Evolutionary conservation across 1,140 invertebrate genomes (phyloP).

Genomic region (Panagrolaimus sp.): DNA sequence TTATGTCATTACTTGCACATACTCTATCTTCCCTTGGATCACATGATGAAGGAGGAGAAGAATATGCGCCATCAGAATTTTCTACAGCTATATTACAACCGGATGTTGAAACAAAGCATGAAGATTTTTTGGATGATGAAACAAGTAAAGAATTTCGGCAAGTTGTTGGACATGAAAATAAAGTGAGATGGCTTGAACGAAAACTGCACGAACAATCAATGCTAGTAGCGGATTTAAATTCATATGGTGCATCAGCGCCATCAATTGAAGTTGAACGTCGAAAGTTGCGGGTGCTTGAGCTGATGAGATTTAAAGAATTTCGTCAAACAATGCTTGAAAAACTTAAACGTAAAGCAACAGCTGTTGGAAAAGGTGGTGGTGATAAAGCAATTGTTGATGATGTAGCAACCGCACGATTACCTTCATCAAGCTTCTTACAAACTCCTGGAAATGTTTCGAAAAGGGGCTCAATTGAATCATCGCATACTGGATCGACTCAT

Average conservation of each 20-base stretch:
- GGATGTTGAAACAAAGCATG: constrained; percentile 12
- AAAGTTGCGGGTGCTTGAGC: constrained; percentile 48
- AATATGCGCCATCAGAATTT: constrained; percentile 59
- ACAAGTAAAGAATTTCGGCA: constrained; percentile 16
- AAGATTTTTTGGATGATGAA: constrained; percentile 15
- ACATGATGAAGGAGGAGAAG: constrained; percentile 70
- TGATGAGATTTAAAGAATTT: constrained; percentile 54
- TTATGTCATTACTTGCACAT: constrained; percentile 81
- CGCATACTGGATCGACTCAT: constrained; percentile 1
- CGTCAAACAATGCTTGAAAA: constrained; percentile 48
- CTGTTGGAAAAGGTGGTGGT: not conserved
- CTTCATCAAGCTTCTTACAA: not conserved
- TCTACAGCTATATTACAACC: constrained; percentile 24
- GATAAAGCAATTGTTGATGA: not conserved
- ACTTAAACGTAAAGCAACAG: constrained; percentile 24
- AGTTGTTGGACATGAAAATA: constrained; percentile 34
- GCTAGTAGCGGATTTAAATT: constrained; percentile 47
- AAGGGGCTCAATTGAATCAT: not conserved
- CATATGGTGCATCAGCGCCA: constrained; percentile 29
- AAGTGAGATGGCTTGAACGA: constrained; percentile 38
- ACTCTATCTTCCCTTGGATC: constrained; percentile 86
- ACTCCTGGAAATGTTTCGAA: not conserved
- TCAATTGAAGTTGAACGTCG: constrained; percentile 44
- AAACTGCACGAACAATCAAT: constrained; percentile 53
- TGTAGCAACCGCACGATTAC: not conserved